A percentile compares a stretch with the other conserved stretches of the same genome.
Evolutionary conservation across 1,140 invertebrate species (phyloP).

Genomic region (Hylyphantes graminicola): DNA sequence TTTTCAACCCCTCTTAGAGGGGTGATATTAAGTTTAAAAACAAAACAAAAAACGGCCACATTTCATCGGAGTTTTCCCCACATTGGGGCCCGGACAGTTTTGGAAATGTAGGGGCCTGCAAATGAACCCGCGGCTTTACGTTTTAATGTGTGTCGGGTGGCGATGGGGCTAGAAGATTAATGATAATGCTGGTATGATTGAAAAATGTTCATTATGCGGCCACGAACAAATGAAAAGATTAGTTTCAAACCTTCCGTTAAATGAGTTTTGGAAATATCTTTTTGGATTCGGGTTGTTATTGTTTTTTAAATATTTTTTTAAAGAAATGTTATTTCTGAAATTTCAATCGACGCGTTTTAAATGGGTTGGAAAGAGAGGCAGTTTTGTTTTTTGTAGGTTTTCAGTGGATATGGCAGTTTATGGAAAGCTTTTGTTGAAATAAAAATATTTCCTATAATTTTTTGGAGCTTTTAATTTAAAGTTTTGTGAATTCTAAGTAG

Average conservation of each 20-base stretch:
- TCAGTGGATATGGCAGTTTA: too few relatives aligned
- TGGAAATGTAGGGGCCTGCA: conserved; percentile 12
- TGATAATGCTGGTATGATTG: conserved; percentile 55
- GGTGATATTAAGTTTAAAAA: conserved; percentile 44
- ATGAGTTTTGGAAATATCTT: conserved; percentile 51
- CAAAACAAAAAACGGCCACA: conserved; percentile 4
- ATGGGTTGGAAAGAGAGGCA: conserved; percentile 11
- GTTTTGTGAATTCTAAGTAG: too few relatives aligned
- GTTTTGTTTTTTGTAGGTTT: background rate
- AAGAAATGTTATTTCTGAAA: conserved; percentile 22
- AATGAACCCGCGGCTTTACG: conserved; percentile 15
- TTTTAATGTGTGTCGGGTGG: conserved; percentile 46
- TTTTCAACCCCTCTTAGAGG: conserved; percentile 5
- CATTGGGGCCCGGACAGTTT: background rate
- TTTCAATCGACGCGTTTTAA: conserved; percentile 29
- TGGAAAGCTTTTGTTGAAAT: too few relatives aligned
- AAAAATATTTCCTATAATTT: too few relatives aligned
- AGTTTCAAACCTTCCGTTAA: conserved; percentile 53
- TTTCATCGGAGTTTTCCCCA: conserved; percentile 32
- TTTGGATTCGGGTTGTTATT: conserved; percentile 31
- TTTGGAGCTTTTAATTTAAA: too few relatives aligned
- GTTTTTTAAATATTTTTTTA: background rate
- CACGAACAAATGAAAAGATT: conserved; percentile 55
- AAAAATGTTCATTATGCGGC: conserved; percentile 53
- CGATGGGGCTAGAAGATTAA: conserved; percentile 42